phyloP scores from a whole-genome alignment of 2,113 vertebrate species.

The Malaclemys terrapin region DNA sequence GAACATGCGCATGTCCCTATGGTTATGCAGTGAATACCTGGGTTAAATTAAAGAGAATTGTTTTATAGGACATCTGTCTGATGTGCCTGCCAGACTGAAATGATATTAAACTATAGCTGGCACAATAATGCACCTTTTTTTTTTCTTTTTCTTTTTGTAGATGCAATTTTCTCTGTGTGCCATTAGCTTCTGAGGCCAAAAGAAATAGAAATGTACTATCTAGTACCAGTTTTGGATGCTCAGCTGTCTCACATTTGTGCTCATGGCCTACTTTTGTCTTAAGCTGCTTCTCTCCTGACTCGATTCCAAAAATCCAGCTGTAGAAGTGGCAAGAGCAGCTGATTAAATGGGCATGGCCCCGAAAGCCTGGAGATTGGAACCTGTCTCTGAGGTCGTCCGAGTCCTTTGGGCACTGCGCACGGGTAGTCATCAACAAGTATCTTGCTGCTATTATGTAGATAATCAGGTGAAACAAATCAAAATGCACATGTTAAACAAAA shows the following conservation, averaged over 20 bases:
- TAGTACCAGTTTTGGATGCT: background rate
- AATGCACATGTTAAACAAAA: rapidly evolving
- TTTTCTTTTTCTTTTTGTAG: background rate
- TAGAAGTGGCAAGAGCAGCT: background rate
- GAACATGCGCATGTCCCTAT: background rate
- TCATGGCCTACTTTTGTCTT: background rate
- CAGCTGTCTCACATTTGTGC: background rate
- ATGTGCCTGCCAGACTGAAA: background rate
- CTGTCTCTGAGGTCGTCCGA: background rate
- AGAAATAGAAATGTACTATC: background rate
- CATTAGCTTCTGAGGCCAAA: slow-evolving; percentile 1
- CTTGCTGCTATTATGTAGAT: background rate
- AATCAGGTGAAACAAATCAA: background rate
- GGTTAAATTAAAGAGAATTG: background rate
- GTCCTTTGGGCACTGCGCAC: background rate
- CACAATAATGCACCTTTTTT: background rate
- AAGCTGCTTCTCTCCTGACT: background rate
- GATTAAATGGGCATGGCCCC: background rate
- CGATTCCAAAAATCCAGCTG: background rate
- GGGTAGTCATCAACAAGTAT: background rate
- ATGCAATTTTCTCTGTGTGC: background rate
- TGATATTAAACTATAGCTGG: background rate
- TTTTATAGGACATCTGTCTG: background rate
- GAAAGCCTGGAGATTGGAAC: background rate
- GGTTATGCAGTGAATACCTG: background rate